Base-by-base conservation (phyloP, 2,888 invertebrate genomes). In the Melanostoma mellinum region DNA sequence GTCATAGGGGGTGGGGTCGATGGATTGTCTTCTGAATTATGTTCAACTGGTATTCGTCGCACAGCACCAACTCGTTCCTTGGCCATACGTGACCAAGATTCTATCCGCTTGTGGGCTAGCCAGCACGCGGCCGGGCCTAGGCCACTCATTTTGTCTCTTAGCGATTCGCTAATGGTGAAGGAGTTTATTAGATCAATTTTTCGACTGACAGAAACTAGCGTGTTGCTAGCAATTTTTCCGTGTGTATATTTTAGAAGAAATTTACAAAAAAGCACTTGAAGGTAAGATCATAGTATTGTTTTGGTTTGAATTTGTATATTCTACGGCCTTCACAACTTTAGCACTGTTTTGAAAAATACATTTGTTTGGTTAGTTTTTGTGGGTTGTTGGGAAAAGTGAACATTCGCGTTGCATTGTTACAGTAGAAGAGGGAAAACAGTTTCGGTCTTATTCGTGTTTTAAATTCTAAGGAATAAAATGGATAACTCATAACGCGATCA, bases 31-130 rank as follows among this genome's bases (percentile, higher is more conserved):
- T 89, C 89, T 10, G 90, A 89, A 85, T 89, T 90, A 38, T 89
- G 88, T 87, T 91, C 91, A 76, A 89, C 86, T 5, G 91, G 89
- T 61, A 90, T 89, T 73, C 90, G 89, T n/a, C 91, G 89, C 32
- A 91, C 91, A 5, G 91, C 91, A 52, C 91, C 91, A 58, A 91
- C 91, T 55, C 95, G 92, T 88, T 95, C 95, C 88, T 95, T 93
- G 55, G 95, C 95, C 60, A 95, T 94, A 72, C 94, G 92, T 2
- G 95, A 95, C 95, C 95, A 95, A 6, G 95, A 94, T 89, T 95
- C 95, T 53, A 95, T 92, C 85, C 95, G 92, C 89, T 95, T 95
- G 90, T 95, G 95, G 35, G 95, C 94, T 82, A 95, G 94, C 95
- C 95, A 95, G 87, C 95, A 95, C 79, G 94, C 94, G 10, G 95